phyloP scores from a whole-genome alignment of 1,140 invertebrate species.

The Drusus annulatus region DNA sequence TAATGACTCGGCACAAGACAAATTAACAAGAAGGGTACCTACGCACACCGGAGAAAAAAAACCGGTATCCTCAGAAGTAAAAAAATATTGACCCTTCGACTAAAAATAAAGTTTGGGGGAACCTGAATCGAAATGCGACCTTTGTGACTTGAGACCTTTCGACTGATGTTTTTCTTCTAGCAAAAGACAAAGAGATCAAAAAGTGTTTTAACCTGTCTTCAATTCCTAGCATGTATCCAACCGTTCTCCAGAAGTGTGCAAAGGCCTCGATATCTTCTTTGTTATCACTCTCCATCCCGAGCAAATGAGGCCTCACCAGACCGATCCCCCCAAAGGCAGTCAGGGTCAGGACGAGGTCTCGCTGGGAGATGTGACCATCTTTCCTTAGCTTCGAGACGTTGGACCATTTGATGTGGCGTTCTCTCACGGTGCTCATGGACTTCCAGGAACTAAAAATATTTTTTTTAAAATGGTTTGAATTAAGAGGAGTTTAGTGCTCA shows the following conservation, averaged over 20 bases:
- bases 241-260: slow-evolving; percentile 87
- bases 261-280: slow-evolving; percentile 80
- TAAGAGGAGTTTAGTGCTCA: no score
- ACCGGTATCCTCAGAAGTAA: no score
- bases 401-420: slow-evolving; percentile 77
- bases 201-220: slow-evolving; percentile 76
- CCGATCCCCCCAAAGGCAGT: slow-evolving; percentile 89
- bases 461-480: no score
- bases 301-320: slow-evolving; percentile 75
- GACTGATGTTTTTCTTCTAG: no score
- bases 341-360: slow-evolving; percentile 87
- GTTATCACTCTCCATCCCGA: slow-evolving; percentile 74
- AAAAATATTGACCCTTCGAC: not conserved
- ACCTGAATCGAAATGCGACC: no score
- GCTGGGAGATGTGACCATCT: slow-evolving; percentile 77
- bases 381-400: slow-evolving; percentile 65
- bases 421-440: slow-evolving; percentile 78
- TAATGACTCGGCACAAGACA: no score
- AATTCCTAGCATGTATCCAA: slow-evolving; percentile 87
- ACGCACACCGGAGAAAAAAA: no score
- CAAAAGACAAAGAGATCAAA: no score
- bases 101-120: no score
- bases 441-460: slow-evolving; percentile 71
- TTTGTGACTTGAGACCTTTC: no score
- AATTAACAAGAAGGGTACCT: no score